Evolutionary conservation across 2,797 vertebrate species (phyloP), one percentile per base, ranked within the genome.

Genomic region (Moxostoma hubbsi): DNA sequence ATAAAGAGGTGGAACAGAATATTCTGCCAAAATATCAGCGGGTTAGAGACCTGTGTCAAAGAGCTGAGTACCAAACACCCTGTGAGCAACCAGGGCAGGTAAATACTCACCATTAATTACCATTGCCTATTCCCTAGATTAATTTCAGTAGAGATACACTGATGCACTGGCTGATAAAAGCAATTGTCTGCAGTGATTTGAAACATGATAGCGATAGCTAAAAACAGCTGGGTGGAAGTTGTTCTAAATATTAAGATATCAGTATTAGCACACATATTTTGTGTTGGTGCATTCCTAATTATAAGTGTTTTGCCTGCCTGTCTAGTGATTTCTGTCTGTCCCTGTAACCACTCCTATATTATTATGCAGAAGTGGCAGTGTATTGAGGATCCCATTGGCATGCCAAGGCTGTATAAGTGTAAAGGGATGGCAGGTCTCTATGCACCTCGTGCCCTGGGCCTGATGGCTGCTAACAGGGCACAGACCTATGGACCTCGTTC

Each of bases 31-130:
- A 96, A 89, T 95, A 97, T 86, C 96, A 97, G 88, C 94, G 96
- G 1, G 96, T 98, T 77, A 96, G 94, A 89, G 97, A 98, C 85
- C 89, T 99, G 76, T 99, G 97, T 87, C 97, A 98, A 93, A 93
- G 94, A 67, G 93, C 94, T 0, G 96, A 98, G 82, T 98, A 98
- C 89, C 96, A 98, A 91, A 98, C 96, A 0, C 93, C 97, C 11
- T 99, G 97, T 62, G 95, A 97, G 85, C 97, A 99, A 87, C 93
- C 95, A 81, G 97, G 97, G 70, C 97, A 99, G 96, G 97, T 99
- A 58, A 53, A 70, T 43, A 66, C 49, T 45, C 61, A 74, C n/a
- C 50, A 57, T 12, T 24, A 16, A 67, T 58, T 58, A 62, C 24
- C 13, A 51, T 46, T 50, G 75, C 11, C 80, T 58, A 45, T 13